Evolutionary conservation across 2,797 vertebrate species (phyloP), one percentile per base, ranked within the genome.

Genomic region (Ara ararauna): DNA sequence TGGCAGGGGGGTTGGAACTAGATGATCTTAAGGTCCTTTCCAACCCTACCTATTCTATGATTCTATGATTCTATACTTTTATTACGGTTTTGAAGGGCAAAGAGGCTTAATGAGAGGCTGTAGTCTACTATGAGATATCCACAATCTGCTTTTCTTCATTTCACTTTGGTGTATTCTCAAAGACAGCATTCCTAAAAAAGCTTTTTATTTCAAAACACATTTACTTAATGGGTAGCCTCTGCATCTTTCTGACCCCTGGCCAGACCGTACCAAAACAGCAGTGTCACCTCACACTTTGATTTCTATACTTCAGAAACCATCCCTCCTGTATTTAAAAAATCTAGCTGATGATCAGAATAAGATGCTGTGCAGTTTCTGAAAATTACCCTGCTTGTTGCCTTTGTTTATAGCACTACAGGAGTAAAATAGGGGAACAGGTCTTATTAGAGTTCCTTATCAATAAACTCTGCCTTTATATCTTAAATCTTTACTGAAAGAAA

Each of bases 391-490:
- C n/a, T 8, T 32, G 5, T 64, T 85, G 75, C 40, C 34, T 74
- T 81, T 40, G 13, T 24, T 87, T 91, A 73, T 11, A 79, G 27
- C 16, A 68, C 18, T 66, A 27, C 61, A 87, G 21, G 26, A 84
- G 17, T 82, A 51, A 94, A 90, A 86, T 11, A 13, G 5, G 36
- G 30, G 19, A 89, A 77, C 45, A 89, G 80, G 56, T 86, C 88
- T 96, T 92, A 96, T 62, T 90, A 66, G 93, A 90, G 56, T 77
- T 96, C 66, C 79, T 93, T 87, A 91, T 77, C 87, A 90, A 67
- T 51, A 60, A 87, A 87, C 14, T 74, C 75, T 44, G 72, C 61
- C 27, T 58, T 58, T 58, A 58, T 34, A 58, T 58, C 48, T 80
- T 85, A 32, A 42, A 53, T 68, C 20, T 48, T 78, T 65, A 32